These are phyloP conservation scores for Pangasius mekongensis DNA, from an alignment of 2,797 vertebrate genomes.

Conservation along the genomic window DNA sequence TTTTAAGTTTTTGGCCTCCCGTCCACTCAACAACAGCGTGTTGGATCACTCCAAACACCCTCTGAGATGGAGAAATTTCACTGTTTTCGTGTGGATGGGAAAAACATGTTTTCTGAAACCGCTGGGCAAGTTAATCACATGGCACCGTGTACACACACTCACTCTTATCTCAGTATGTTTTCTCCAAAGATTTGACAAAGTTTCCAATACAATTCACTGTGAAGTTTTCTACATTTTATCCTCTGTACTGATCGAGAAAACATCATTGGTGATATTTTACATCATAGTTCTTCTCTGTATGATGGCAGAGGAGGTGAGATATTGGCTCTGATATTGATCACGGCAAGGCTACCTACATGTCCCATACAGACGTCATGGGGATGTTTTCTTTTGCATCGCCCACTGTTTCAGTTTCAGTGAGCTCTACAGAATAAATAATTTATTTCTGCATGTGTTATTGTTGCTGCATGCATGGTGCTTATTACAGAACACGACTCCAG, in stretches of 20 bases:
- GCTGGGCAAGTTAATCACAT: background rate
- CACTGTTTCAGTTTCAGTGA: background rate
- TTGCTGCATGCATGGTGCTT: background rate
- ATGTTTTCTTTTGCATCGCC: background rate
- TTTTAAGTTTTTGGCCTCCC: background rate
- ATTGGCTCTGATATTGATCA: background rate
- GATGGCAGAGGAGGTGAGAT: background rate
- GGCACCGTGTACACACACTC: background rate
- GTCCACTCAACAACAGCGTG: background rate
- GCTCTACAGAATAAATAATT: background rate
- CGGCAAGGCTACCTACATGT: background rate
- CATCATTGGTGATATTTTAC: background rate
- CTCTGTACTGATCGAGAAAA: background rate
- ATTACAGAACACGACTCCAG: background rate
- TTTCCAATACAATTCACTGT: background rate
- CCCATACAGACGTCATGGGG: background rate
- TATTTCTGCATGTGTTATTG: background rate
- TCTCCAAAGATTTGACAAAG: background rate
- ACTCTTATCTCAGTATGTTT: background rate
- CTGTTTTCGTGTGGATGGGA: background rate
- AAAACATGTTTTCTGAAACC: background rate
- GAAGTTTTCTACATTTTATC: background rate
- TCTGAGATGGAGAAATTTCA: background rate
- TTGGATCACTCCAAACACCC: background rate
- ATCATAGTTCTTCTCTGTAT: background rate